phyloP scores from a whole-genome alignment of 2,888 invertebrate genomes.

The Labia minor region DNA sequence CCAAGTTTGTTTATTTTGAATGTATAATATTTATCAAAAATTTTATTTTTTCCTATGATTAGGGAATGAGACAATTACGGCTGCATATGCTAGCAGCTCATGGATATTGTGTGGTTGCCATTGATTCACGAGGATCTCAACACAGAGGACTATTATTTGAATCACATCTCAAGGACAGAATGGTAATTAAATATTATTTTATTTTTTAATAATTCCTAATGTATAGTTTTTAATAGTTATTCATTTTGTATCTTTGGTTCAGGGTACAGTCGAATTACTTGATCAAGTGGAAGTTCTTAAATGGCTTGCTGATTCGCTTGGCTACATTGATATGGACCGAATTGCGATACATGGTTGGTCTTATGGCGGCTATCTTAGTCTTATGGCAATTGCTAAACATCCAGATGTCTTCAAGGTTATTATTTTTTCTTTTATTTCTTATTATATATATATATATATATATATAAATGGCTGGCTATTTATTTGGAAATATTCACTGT shows the following conservation, averaged over 20 bases:
- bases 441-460: background rate
- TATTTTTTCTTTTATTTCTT: conserved; percentile 17
- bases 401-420: conserved; percentile 83
- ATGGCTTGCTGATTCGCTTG: conserved; percentile 70
- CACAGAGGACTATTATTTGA: conserved; percentile 90
- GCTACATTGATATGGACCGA: conserved; percentile 81
- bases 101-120: conserved; percentile 90
- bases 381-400: conserved; percentile 86
- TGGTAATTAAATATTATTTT: conserved; percentile 43
- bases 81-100: conserved; percentile 92
- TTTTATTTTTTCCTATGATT: no score
- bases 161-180: conserved; percentile 72
- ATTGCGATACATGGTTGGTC: conserved; percentile 98
- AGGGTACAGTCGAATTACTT: conserved; percentile 81
- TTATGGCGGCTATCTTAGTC: conserved; percentile 94
- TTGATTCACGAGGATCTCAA: conserved; percentile 91
- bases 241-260: conserved; percentile 18
- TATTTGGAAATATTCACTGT: background rate
- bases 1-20: no score
- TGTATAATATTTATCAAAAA: no score
- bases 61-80: conserved; percentile 82
- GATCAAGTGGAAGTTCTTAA: conserved; percentile 92
- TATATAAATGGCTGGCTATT: background rate
- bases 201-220: background rate
- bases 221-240: conserved; percentile 16